Evolutionary conservation across 2,797 vertebrate species (phyloP).

Genomic region (Eulemur coronatus): DNA sequence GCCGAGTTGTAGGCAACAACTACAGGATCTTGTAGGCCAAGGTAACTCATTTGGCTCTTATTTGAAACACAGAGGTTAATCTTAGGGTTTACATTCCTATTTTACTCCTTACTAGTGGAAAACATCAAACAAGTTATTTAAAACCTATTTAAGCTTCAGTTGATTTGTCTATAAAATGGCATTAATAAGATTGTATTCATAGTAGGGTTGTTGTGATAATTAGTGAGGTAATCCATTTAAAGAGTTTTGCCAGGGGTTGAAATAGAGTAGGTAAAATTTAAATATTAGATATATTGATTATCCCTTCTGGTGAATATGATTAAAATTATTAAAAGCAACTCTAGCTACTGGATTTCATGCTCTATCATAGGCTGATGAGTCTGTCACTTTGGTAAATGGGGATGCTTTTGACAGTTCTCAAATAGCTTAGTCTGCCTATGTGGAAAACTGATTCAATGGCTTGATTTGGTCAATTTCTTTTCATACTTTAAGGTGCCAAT

Average conservation of each 20-base stretch:
- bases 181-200: neutral
- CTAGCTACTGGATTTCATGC: neutral
- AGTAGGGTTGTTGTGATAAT: neutral
- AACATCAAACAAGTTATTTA: neutral
- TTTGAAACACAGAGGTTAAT: neutral
- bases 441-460: neutral
- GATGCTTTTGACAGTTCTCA: neutral
- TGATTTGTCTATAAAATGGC: neutral
- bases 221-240: neutral
- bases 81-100: neutral
- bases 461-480: neutral
- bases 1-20: neutral
- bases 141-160: neutral
- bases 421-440: neutral
- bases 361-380: neutral
- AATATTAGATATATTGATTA: neutral
- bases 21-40: neutral
- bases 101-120: neutral
- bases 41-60: neutral
- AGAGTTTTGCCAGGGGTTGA: neutral
- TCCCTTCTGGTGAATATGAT: neutral
- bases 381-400: neutral
- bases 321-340: neutral
- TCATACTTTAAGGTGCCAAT: neutral
- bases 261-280: neutral